These are phyloP conservation scores for Allygus modestus DNA, from an alignment of 2,888 invertebrate genomes.

Conservation along the genomic window DNA sequence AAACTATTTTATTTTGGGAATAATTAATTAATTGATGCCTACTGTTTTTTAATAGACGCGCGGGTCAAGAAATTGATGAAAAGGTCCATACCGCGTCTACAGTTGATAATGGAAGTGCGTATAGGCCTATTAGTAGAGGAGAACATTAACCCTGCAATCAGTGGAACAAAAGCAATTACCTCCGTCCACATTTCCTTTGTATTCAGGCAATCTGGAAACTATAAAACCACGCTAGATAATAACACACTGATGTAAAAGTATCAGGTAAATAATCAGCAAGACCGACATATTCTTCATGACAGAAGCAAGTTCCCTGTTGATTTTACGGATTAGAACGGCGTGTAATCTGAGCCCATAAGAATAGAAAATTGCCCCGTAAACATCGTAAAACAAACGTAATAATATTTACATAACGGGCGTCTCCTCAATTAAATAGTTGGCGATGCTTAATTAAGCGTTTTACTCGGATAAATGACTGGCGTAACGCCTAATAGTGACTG, in stretches of 20 bases:
- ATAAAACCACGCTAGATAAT: slow-evolving; percentile 15
- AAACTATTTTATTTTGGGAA: too few species aligned
- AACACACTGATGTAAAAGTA: not conserved
- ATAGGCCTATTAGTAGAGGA: too few species aligned
- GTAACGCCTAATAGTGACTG: slow-evolving; percentile 21
- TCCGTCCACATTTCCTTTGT: slow-evolving; percentile 16
- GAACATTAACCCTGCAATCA: not conserved
- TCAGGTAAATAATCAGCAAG: slow-evolving; percentile 2
- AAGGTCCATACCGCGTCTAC: too few species aligned
- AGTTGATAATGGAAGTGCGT: too few species aligned
- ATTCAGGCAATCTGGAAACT: slow-evolving; percentile 6
- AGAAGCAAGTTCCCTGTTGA: slow-evolving; percentile 11
- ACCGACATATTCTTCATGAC: not conserved
- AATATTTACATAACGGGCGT: slow-evolving; percentile 28
- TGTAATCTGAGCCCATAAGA: slow-evolving; percentile 38
- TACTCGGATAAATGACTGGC: not conserved
- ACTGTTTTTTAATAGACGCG: too few species aligned
- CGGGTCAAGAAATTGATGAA: too few species aligned
- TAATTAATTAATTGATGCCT: too few species aligned
- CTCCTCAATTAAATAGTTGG: slow-evolving; percentile 22
- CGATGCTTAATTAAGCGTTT: slow-evolving; percentile 5
- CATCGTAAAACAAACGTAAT: not conserved
- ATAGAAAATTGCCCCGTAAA: slow-evolving; percentile 24
- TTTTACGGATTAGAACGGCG: slow-evolving; percentile 36
- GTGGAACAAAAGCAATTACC: slow-evolving; percentile 9